Evolutionary conservation across 1,140 invertebrate genomes (phyloP), one percentile per base, ranked within the genome.

Genomic region (Carcinoscorpius rotundicauda): DNA sequence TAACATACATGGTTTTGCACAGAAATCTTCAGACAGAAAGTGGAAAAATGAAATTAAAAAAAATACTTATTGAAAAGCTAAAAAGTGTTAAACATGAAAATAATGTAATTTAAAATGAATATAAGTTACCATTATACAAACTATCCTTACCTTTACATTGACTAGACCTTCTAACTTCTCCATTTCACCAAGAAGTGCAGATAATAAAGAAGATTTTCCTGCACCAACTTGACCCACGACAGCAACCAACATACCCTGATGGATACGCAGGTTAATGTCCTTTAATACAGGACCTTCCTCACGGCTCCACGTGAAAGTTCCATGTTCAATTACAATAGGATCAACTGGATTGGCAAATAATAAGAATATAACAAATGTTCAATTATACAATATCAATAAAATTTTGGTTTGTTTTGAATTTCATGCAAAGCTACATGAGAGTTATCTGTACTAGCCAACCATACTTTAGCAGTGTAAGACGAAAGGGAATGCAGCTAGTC

Each of bases 101-200:
- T 29, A 29, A 29, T 29, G 29, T 29, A 29, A 29, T 29, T 29
- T 29, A 29, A 29, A 29, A 29, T 29, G 29, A 29, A 29, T 29
- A 29, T 2, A 29, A 29, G 29, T 29, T 29, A 29, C 29, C 29
- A 29, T 29, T 29, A 55, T 8, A 55, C n/a, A 55, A 55, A 55
- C n/a, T 55, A n/a, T 11, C 51, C 65, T 64, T 62, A 66, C 67
- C 62, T 63, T 72, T 3, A 78, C 66, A 63, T 73, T 72, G 6
- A 80, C 73, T 49, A 51, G 65, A 65, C 78, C 78, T 11, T 58
- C 58, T 4, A 70, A 8, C 70, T 76, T 78, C 29, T 78, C 74
- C 78, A 83, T 79, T 71, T 83, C 81, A 52, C 84, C 83, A 4
- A 85, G 70, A 11, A 86, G 73, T 6, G 83, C 82, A n/a, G 78